Percentiles rank a stretch among this genome's conserved stretches.
These are phyloP conservation scores for Misgurnus mizolepis DNA, from an alignment of 2,113 vertebrate genomes.

Conservation along the genomic window DNA sequence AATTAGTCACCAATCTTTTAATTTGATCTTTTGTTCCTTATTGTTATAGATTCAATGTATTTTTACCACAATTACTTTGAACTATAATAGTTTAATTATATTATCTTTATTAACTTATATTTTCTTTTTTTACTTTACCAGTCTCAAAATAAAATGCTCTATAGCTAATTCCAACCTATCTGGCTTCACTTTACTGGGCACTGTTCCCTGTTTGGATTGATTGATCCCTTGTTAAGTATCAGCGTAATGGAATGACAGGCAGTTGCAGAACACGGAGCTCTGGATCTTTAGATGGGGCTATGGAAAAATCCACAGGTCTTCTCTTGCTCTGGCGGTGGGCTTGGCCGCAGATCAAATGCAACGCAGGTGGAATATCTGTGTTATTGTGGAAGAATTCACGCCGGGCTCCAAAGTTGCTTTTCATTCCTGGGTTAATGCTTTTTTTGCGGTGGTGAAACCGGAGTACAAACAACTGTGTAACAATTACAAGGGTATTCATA, in stretches of 20 bases:
- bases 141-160: too few relatives aligned
- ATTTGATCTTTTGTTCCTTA: too few relatives aligned
- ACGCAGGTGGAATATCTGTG: conserved; percentile 61
- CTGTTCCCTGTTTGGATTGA: neutral
- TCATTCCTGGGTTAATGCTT: conserved; percentile 30
- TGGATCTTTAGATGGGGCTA: conserved; percentile 37
- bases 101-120: too few relatives aligned
- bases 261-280: conserved; percentile 42
- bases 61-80: too few relatives aligned
- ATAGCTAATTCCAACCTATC: neutral
- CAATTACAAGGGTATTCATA: neutral
- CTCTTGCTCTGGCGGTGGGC: conserved; percentile 38
- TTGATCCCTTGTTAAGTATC: conserved; percentile 18
- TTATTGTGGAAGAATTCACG: conserved; percentile 59
- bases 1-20: too few relatives aligned
- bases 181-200: conserved; percentile 11
- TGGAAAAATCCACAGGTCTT: conserved; percentile 53
- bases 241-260: conserved; percentile 38
- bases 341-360: conserved; percentile 54
- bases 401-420: conserved; percentile 43
- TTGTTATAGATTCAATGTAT: too few relatives aligned
- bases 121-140: too few relatives aligned
- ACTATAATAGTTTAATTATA: too few relatives aligned
- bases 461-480: conserved; percentile 8
- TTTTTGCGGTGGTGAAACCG: conserved; percentile 34